Evolutionary conservation across 2,113 vertebrate species (phyloP), one percentile per base, ranked within the genome.

Genomic region (Gambusia holbrooki): DNA sequence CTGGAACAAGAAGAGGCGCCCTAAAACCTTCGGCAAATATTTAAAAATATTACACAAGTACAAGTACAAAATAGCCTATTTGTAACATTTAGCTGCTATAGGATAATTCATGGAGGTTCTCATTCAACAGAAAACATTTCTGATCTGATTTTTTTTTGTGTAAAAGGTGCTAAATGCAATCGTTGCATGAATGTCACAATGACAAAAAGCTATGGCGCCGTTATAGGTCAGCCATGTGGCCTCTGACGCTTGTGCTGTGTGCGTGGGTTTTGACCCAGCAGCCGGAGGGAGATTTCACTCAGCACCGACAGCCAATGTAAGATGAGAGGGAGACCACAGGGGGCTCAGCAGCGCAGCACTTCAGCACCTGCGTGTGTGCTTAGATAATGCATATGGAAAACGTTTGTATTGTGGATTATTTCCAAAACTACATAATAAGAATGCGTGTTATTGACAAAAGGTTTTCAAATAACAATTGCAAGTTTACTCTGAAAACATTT

Each of bases 1-100:
- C 97, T 99, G 1, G 0, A 58, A 69, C 3, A 58, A 2, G 3
- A 0, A 4, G 13, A 15, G 81, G 12, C 14, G 75, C 67, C 19
- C 35, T 33, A 79, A 5, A 22, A 17, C n/a, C 58, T 62, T 7
- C 30, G 15, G 2, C 0, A 17, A 63, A 58, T 25, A 58, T 58
- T 58, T 58, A 1, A 25, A n/a, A 25, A 37, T 65, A 37, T 13
- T n/a, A 12, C 35, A 65, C 13, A 65, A 19, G 9, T 22, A 25
- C 32, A 35, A n/a, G n/a, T n/a, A n/a, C n/a, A n/a, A 8, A 25
- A 58, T 10, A 58, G 3, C 51, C 22, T 58, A n/a, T 58, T 58
- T 25, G n/a, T 7, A 22, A 10, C 1, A n/a, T 17, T 48, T 48
- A 17, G 5, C 45, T 48, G 1, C 25, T n/a, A n/a, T 9, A 58